phyloP scores from a whole-genome alignment of 1,140 invertebrate species.

The Oryctes rhinoceros region DNA sequence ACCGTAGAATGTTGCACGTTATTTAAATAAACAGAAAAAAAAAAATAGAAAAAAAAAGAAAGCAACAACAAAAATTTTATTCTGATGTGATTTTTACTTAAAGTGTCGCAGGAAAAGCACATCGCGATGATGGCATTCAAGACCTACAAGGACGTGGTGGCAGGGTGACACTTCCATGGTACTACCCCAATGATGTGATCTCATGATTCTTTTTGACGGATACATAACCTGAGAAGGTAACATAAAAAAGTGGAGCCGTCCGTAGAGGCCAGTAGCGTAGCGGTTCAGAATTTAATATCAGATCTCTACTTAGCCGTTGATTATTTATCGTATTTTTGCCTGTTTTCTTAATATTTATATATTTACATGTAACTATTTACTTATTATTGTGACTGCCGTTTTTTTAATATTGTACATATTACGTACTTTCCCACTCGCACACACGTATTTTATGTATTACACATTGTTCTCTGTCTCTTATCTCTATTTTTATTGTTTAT shows the following conservation, averaged over 20 bases:
- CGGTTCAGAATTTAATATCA: conserved; percentile 44
- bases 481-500: conserved; percentile 12
- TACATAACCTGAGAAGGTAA: conserved; percentile 47
- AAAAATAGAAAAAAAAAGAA: conserved; percentile 8
- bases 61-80: conserved; percentile 12
- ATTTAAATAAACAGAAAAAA: not conserved
- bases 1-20: conserved; percentile 49
- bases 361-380: conserved; percentile 40
- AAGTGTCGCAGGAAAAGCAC: conserved; percentile 49
- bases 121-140: conserved; percentile 41
- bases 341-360: conserved; percentile 39
- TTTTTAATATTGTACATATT: conserved; percentile 44
- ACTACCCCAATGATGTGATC: conserved; percentile 22
- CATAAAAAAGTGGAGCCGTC: conserved; percentile 44
- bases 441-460: conserved; percentile 20
- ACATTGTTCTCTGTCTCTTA: conserved; percentile 27
- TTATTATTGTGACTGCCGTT: conserved; percentile 40
- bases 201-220: conserved; percentile 28
- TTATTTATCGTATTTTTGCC: conserved; percentile 43
- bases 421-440: conserved; percentile 38
- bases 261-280: conserved; percentile 49
- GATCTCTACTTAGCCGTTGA: conserved; percentile 39
- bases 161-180: conserved; percentile 24
- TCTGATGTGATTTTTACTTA: conserved; percentile 52
- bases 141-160: conserved; percentile 35